These are phyloP conservation scores for Syncerus caffer DNA, from an alignment of 2,797 vertebrate genomes.

Conservation along the genomic window DNA sequence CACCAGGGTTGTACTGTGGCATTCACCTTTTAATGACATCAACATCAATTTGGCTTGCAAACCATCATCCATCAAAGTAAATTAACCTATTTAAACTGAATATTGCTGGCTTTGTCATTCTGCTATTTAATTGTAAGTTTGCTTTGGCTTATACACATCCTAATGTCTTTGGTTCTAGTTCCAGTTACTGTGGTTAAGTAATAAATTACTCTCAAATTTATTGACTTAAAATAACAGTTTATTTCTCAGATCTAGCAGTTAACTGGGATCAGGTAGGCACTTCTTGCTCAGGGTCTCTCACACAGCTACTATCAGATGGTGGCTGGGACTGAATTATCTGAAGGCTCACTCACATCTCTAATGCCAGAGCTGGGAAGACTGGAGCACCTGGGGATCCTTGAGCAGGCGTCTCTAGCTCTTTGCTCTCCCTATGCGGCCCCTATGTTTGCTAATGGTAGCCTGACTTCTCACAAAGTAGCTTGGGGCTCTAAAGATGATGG, in stretches of 20 bases:
- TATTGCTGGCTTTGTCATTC: background rate
- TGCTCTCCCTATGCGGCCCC: background rate
- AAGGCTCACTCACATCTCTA: background rate
- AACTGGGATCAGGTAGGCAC: background rate
- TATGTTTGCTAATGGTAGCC: background rate
- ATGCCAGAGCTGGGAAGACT: background rate
- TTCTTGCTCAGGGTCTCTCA: background rate
- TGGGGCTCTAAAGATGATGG: background rate
- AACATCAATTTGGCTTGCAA: background rate
- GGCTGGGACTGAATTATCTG: background rate
- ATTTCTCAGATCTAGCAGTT: background rate
- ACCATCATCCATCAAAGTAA: background rate
- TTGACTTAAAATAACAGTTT: background rate
- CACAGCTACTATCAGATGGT: background rate
- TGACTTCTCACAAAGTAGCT: background rate
- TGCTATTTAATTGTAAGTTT: constrained; percentile 3
- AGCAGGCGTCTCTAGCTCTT: background rate
- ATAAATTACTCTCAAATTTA: constrained; percentile 12
- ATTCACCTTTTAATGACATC: background rate
- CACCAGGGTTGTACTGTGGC: background rate
- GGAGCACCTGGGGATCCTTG: background rate
- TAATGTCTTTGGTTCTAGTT: background rate
- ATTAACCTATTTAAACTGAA: background rate
- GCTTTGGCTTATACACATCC: constrained; percentile 2
- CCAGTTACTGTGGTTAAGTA: background rate